Evolutionary conservation across 2,888 invertebrate species (phyloP), one percentile per base, ranked within the genome.

Genomic region (Theretra japonica): DNA sequence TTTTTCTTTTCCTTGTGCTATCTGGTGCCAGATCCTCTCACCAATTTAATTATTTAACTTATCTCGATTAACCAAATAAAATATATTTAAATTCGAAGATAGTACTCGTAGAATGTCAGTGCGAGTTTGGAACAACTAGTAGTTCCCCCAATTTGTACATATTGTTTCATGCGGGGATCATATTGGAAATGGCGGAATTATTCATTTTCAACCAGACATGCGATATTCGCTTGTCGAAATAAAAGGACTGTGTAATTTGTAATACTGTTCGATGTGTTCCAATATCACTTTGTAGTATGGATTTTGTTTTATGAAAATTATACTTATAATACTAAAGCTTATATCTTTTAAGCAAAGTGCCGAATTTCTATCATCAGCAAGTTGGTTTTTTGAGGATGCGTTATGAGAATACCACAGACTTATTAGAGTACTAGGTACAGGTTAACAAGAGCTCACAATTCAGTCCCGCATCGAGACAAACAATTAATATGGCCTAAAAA

Each of bases 221-320:
- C 41, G 41, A 41, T 62, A 62, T 41, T 62, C 33, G 33, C 21
- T 33, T 62, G 62, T 62, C 11, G 30, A 62, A 62, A 41, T 62
- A 1, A 21, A 62, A 33, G 41, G 69, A 71, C 70, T 69, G 53
- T 75, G 1, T 77, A 69, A 4, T 53, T 53, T 53, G n/a, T n/a
- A 62, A 62, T n/a, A 30, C 8, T 21, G 19, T 28, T 28, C 21
- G 33, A 21, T 33, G 30, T 60, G 33, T 62, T 53, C 4, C 1
- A n/a, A n/a, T 53, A n/a, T 53, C 6, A 53, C 7, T 53, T 5
- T 53, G 17, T 19, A n/a, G 19, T 53, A n/a, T n/a, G 7, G 5
- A 53, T 53, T 53, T 53, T 17, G 4, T n/a, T 19, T 17, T n/a
- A 53, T 53, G 50, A 6, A 53, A 53, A 53, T 53, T 53, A 1